Conservation (phyloP, 2,113 vertebrate species). For the Apodemus sylvaticus region DNA sequence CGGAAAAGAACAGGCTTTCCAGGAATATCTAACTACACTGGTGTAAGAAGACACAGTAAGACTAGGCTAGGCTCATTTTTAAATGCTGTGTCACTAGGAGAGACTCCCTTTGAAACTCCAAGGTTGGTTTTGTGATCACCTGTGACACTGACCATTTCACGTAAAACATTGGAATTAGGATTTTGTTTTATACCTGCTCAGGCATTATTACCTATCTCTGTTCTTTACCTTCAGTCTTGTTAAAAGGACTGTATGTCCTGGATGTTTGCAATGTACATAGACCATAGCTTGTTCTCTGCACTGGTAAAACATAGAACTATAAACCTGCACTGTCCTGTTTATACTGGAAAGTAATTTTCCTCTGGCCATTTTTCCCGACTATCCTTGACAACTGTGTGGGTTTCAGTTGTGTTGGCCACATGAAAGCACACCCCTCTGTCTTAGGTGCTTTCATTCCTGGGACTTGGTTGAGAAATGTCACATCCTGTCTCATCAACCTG, state of each 20-base stretch:
- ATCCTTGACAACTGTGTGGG: not conserved
- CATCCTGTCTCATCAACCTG: not conserved
- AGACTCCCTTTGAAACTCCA: not conserved
- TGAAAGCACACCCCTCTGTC: not conserved
- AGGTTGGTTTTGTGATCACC: not conserved
- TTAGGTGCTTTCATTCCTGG: not conserved
- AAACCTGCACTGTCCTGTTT: not conserved
- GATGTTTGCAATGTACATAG: conserved; percentile 10
- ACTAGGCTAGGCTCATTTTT: not conserved
- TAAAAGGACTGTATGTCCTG: not conserved
- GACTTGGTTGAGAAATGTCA: not conserved
- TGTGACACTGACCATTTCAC: not conserved
- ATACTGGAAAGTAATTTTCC: conserved; percentile 29
- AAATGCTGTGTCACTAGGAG: conserved; percentile 1
- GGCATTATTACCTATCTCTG: not conserved
- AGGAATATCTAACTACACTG: not conserved
- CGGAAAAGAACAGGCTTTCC: not conserved
- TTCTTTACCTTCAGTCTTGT: not conserved
- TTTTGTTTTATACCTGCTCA: not conserved
- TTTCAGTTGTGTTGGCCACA: not conserved
- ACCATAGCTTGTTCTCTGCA: not conserved
- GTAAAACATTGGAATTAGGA: not conserved
- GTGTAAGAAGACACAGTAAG: not conserved
- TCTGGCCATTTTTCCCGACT: not conserved
- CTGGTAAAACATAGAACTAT: conserved; percentile 4